Percentiles rank a stretch among this genome's conserved stretches.
Evolutionary conservation across 2,888 invertebrate genomes (phyloP).

Genomic region (Patella caerulea): DNA sequence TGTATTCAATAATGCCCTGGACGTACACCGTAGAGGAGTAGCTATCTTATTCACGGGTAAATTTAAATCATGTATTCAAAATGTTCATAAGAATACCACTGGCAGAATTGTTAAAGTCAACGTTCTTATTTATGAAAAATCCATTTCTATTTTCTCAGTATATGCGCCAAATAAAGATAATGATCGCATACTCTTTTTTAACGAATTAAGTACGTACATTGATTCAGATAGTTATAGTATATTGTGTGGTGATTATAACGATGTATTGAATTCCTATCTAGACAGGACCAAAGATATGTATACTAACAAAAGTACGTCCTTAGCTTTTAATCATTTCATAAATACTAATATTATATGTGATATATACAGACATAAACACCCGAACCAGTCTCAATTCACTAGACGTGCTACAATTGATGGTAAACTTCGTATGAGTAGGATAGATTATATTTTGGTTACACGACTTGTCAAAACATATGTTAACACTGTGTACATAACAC

Average conservation of each 20-base stretch:
- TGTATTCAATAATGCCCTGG: neutral
- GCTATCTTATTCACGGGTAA: slow-evolving; percentile 17
- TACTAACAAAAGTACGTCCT: neutral
- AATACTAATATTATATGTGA: neutral
- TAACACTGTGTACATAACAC: neutral
- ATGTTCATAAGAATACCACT: neutral
- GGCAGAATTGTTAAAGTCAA: slow-evolving; percentile 18
- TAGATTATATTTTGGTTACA: neutral
- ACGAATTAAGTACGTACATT: neutral
- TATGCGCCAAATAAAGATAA: slow-evolving; percentile 22
- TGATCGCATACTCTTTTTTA: slow-evolving; percentile 15
- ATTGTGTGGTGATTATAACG: neutral
- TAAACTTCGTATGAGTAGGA: too few species aligned
- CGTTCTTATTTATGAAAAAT: slow-evolving; percentile 9
- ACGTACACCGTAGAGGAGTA: slow-evolving; percentile 2
- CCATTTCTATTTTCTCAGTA: slow-evolving; percentile 17
- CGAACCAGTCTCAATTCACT: neutral
- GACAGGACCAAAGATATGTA: neutral
- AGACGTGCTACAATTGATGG: too few species aligned
- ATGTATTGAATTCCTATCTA: neutral
- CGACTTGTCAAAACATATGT: neutral
- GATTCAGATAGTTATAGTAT: neutral
- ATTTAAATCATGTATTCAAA: neutral
- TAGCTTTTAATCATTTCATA: neutral
- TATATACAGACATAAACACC: neutral